Conservation (phyloP, 2,888 invertebrate species). For the Tenthredo mesomela region DNA sequence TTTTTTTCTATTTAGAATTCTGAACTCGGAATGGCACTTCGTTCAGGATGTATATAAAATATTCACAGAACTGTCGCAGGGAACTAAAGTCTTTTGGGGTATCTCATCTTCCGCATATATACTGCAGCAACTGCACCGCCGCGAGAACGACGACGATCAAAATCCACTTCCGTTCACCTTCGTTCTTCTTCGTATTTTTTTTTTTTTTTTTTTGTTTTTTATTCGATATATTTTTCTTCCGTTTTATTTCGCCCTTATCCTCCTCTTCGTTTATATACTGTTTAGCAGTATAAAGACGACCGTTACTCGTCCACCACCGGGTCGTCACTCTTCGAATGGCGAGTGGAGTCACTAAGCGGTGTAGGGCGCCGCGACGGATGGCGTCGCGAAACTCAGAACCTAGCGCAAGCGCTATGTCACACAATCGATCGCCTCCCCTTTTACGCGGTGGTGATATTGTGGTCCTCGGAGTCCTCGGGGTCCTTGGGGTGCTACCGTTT, state of each 20-base stretch:
- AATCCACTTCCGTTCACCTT: constrained; percentile 5
- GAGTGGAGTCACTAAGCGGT: constrained; percentile 50
- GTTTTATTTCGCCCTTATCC: background rate
- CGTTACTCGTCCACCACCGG: constrained; percentile 42
- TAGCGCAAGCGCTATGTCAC: constrained; percentile 42
- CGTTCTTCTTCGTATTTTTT: background rate
- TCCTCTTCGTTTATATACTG: background rate
- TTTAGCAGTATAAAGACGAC: constrained; percentile 4
- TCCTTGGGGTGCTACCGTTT: constrained; percentile 38
- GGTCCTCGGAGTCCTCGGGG: constrained; percentile 36
- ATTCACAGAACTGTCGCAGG: constrained; percentile 5
- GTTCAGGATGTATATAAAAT: background rate
- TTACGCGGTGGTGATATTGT: constrained; percentile 21
- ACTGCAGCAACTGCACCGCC: background rate
- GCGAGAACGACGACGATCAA: background rate
- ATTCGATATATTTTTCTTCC: background rate
- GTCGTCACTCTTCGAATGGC: constrained; percentile 47
- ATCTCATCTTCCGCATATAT: constrained; percentile 14
- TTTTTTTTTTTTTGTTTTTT: background rate
- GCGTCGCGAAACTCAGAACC: constrained; percentile 36
- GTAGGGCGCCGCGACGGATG: constrained; percentile 50
- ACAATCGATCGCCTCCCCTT: constrained; percentile 48
- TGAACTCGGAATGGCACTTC: background rate
- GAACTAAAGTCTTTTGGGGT: constrained; percentile 6
- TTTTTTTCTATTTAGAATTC: background rate